A percentile compares a stretch with the other conserved stretches of the same genome.
These are phyloP conservation scores for Sylvia atricapilla DNA, from an alignment of 2,113 vertebrate genomes.

Conservation along the genomic window DNA sequence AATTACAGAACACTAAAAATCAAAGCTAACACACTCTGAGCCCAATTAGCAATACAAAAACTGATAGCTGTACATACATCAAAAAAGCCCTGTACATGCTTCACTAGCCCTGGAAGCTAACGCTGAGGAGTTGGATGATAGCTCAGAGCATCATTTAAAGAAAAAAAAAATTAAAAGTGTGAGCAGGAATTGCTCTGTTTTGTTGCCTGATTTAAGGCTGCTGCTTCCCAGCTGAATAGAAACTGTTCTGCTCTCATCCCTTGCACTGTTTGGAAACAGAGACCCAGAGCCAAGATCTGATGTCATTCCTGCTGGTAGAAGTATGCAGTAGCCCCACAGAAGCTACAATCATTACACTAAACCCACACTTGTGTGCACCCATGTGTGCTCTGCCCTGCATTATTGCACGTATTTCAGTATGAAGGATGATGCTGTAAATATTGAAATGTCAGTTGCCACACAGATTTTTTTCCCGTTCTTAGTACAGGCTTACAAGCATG, in stretches of 20 bases:
- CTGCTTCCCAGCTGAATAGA: slow-evolving; percentile 46
- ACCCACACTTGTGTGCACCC: not conserved
- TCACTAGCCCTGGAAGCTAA: not conserved
- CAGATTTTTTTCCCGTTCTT: not conserved
- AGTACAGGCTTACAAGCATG: not conserved
- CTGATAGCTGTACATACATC: not conserved
- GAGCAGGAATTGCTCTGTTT: not conserved
- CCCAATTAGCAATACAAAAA: slow-evolving; percentile 1
- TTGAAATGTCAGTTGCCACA: not conserved
- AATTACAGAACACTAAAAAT: slow-evolving; percentile 44
- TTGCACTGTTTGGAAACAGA: slow-evolving; percentile 16
- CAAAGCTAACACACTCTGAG: slow-evolving; percentile 18
- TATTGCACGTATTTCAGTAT: not conserved
- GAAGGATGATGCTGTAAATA: not conserved
- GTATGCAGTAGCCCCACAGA: slow-evolving; percentile 26
- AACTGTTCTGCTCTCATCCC: slow-evolving; percentile 18
- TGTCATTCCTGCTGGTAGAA: slow-evolving; percentile 17
- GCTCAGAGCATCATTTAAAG: not conserved
- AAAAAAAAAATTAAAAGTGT: not conserved
- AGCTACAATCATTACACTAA: slow-evolving; percentile 9
- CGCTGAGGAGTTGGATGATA: not conserved
- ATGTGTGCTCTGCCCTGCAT: not conserved
- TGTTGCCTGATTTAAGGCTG: slow-evolving; percentile 32
- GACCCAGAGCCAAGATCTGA: slow-evolving; percentile 29
- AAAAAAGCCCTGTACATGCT: not conserved